Percentiles rank a stretch among this genome's conserved stretches.
phyloP scores from a whole-genome alignment of 2,888 invertebrate genomes.

The Andrena bucephala region DNA sequence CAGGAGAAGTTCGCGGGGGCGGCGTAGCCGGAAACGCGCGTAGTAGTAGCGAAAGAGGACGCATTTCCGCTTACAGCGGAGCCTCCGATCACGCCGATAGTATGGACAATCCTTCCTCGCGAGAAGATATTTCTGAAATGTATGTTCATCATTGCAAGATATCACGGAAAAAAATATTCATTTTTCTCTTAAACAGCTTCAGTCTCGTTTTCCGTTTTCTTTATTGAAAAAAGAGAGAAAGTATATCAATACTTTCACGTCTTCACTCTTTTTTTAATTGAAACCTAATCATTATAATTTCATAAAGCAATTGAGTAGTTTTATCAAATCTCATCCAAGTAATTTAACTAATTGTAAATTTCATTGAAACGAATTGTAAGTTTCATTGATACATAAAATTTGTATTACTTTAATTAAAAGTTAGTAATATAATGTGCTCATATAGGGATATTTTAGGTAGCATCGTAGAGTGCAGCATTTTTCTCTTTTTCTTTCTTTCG shows the following conservation, averaged over 20 bases:
- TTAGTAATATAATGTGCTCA: not conserved
- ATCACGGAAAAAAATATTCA: constrained; percentile 11
- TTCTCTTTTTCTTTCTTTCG: constrained; percentile 27
- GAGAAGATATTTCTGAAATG: constrained; percentile 84
- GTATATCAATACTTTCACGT: not conserved
- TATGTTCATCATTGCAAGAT: constrained; percentile 71
- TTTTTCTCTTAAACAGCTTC: not conserved
- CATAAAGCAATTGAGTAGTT: not conserved
- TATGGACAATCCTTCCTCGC: constrained; percentile 83
- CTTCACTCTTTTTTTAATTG: not conserved
- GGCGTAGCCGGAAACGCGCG: constrained; percentile 81
- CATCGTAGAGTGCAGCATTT: not conserved
- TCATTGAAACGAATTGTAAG: not conserved
- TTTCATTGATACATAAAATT: not conserved
- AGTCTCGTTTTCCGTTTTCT: not conserved
- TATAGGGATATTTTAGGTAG: not conserved
- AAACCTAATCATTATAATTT: not conserved
- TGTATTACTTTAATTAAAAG: not conserved
- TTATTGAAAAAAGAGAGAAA: not conserved
- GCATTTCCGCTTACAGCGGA: constrained; percentile 80
- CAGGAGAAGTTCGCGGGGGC: constrained; percentile 84
- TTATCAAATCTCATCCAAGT: not conserved
- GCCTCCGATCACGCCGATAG: constrained; percentile 81
- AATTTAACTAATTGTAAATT: not conserved
- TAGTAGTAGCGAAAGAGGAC: constrained; percentile 81